Percentiles rank a stretch among this genome's conserved stretches.
These are phyloP conservation scores for Leuciscus idus DNA, from an alignment of 2,113 vertebrate species.

Conservation along the genomic window DNA sequence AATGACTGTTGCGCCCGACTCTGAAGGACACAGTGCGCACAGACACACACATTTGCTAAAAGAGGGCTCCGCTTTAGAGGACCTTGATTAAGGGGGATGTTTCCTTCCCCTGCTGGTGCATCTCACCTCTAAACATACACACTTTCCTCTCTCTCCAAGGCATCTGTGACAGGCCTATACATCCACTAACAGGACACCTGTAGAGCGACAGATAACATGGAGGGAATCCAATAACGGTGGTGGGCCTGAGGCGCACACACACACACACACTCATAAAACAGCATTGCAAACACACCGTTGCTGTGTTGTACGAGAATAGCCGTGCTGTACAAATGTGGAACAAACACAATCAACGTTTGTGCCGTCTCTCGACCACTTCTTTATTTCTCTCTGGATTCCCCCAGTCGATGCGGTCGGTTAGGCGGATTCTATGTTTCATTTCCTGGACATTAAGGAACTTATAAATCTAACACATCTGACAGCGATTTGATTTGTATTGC, in stretches of 20 bases:
- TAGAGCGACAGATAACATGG: constrained; percentile 18
- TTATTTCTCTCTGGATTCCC: constrained; percentile 47
- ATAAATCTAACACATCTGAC: constrained; percentile 53
- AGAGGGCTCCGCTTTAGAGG: constrained; percentile 16
- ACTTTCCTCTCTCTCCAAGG: constrained; percentile 15
- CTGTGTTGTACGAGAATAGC: neutral
- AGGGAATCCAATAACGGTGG: constrained; percentile 34
- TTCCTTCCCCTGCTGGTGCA: constrained; percentile 28
- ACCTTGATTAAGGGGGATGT: constrained; percentile 46
- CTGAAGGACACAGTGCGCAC: constrained; percentile 41
- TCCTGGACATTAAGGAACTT: constrained; percentile 47
- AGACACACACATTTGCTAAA: constrained; percentile 22
- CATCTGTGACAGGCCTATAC: constrained; percentile 40
- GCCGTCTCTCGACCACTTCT: constrained; percentile 32
- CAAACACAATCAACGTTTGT: constrained; percentile 41
- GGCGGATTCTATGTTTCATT: constrained; percentile 48
- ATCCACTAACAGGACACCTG: constrained; percentile 39
- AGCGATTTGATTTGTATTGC: constrained; percentile 54
- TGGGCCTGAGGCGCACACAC: neutral
- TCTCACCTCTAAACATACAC: constrained; percentile 33
- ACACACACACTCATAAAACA: neutral
- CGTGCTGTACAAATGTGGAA: constrained; percentile 22
- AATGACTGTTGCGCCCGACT: constrained; percentile 47
- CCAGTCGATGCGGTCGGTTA: constrained; percentile 44
- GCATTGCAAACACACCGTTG: neutral